Conservation (phyloP, 2,113 vertebrate species). For the Rhodinocichla rosea region DNA sequence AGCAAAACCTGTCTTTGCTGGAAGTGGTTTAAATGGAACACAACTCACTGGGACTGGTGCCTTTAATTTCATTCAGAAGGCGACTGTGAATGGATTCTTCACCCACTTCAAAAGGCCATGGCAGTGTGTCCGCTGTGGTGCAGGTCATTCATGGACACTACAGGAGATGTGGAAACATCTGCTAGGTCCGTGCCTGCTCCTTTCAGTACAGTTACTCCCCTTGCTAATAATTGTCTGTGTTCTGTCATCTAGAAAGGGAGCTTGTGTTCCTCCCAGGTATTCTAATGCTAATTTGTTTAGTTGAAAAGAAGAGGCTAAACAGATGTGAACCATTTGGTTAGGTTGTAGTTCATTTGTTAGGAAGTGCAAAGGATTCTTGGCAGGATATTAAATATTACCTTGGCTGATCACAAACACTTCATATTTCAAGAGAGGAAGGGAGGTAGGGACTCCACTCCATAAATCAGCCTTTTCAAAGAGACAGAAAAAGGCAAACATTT, state of each 20-base stretch:
- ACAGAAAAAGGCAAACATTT: slow-evolving; percentile 76
- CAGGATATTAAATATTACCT: slow-evolving; percentile 81
- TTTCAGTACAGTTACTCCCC: slow-evolving; percentile 41
- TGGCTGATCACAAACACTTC: slow-evolving; percentile 76
- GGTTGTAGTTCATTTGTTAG: slow-evolving; percentile 77
- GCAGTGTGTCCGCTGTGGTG: neutral
- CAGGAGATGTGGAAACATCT: slow-evolving; percentile 66
- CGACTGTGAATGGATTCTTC: neutral
- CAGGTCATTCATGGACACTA: slow-evolving; percentile 1
- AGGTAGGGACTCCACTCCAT: slow-evolving; percentile 65
- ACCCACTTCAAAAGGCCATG: neutral
- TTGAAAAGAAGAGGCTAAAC: slow-evolving; percentile 73
- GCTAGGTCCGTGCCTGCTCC: neutral
- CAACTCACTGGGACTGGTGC: neutral
- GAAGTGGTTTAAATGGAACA: neutral
- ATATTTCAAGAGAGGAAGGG: slow-evolving; percentile 78
- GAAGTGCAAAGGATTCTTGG: slow-evolving; percentile 71
- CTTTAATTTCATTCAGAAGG: neutral
- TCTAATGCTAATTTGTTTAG: slow-evolving; percentile 79
- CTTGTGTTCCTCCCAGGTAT: slow-evolving; percentile 64
- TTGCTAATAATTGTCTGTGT: slow-evolving; percentile 69
- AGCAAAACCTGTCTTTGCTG: neutral
- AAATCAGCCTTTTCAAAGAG: slow-evolving; percentile 73
- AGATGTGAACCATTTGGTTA: slow-evolving; percentile 77
- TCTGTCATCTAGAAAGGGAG: slow-evolving; percentile 73